phyloP scores from a whole-genome alignment of 2,797 vertebrate species.

The Taeniopygia guttata region DNA sequence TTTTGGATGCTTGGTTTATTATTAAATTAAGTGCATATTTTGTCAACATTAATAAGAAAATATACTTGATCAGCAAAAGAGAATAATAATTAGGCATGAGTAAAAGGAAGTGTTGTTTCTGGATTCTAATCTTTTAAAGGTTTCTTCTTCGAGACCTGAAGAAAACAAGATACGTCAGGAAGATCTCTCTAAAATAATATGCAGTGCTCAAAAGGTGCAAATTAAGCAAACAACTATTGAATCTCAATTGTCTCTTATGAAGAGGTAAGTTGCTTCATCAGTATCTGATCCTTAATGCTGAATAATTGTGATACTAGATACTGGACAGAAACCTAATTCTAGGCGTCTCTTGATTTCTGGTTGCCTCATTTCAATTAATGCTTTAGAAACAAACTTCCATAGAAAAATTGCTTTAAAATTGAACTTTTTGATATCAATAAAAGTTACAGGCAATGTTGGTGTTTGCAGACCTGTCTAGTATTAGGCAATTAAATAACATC shows the following conservation, averaged over 20 bases:
- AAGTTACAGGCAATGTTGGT: not conserved
- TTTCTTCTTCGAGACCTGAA: slow-evolving; percentile 90
- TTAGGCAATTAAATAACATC: not conserved
- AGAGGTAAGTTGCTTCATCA: slow-evolving; percentile 79
- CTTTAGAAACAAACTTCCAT: not conserved
- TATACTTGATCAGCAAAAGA: not conserved
- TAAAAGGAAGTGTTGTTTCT: not conserved
- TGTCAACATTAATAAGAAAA: not conserved
- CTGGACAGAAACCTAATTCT: not conserved
- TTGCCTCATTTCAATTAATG: not conserved
- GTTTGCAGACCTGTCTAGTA: not conserved
- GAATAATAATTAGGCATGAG: not conserved
- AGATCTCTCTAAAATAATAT: slow-evolving; percentile 90
- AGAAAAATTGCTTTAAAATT: not conserved
- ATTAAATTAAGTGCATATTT: not conserved
- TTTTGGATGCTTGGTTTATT: not conserved
- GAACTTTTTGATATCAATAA: not conserved
- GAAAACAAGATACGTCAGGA: slow-evolving; percentile 91
- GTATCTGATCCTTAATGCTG: not conserved
- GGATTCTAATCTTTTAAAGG: slow-evolving; percentile 74
- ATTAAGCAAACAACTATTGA: slow-evolving; percentile 92
- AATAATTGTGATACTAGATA: not conserved
- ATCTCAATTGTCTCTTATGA: slow-evolving; percentile 85
- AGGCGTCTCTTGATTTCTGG: not conserved
- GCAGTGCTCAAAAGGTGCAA: slow-evolving; percentile 89